phyloP scores from a whole-genome alignment of 2,797 vertebrate species.

The Bovichtus diacanthus region DNA sequence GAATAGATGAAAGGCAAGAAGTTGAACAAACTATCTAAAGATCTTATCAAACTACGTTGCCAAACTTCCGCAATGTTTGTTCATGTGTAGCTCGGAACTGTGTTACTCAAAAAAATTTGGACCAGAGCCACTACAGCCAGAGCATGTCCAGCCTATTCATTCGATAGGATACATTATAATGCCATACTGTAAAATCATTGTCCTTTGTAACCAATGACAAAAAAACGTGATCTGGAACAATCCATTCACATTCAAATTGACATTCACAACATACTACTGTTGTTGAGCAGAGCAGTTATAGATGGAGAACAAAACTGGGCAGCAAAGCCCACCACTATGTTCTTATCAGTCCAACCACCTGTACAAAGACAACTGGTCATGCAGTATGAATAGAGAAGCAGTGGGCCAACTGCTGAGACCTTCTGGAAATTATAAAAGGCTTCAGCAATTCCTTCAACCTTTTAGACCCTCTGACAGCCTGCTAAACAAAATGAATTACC shows the following conservation, averaged over 20 bases:
- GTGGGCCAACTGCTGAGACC: constrained; percentile 32
- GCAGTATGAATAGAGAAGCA: constrained; percentile 22
- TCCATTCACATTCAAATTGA: constrained; percentile 24
- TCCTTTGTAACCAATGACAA: constrained; percentile 18
- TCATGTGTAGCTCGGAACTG: constrained; percentile 32
- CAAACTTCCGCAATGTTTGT: constrained; percentile 34
- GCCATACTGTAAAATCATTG: background rate
- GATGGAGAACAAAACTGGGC: constrained; percentile 12
- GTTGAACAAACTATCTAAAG: constrained; percentile 44
- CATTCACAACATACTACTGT: constrained; percentile 1
- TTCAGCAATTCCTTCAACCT: constrained; percentile 52
- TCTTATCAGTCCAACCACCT: constrained; percentile 58
- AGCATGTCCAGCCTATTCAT: constrained; percentile 9
- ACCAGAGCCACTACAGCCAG: constrained; percentile 33
- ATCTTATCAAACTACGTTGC: constrained; percentile 44
- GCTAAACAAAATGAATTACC: constrained; percentile 66
- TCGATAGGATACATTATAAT: constrained; percentile 4
- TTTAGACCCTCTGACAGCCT: constrained; percentile 50
- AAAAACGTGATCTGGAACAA: constrained; percentile 3
- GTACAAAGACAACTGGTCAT: constrained; percentile 32
- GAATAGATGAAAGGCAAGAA: constrained; percentile 64
- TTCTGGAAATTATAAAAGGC: constrained; percentile 50
- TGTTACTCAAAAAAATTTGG: constrained; percentile 44
- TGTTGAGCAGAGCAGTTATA: constrained; percentile 3
- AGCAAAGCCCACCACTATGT: constrained; percentile 25